phyloP scores from a whole-genome alignment of 2,888 invertebrate genomes.

The Drosophila peninsularis region DNA sequence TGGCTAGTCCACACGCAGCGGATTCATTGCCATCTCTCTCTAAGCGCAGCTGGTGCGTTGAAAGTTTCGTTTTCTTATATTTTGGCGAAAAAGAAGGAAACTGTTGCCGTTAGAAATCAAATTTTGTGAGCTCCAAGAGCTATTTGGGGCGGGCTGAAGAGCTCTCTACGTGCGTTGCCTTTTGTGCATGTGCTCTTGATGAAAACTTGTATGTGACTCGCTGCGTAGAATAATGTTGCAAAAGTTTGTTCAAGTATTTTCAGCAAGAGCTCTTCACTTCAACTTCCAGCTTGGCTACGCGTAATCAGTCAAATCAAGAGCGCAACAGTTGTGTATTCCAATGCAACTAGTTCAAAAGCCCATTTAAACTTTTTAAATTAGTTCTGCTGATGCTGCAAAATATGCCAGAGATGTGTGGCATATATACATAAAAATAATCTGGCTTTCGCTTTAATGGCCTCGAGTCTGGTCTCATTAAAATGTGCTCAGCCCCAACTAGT shows the following conservation, averaged over 20 bases:
- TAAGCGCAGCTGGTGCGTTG: neutral
- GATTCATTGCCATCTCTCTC: neutral
- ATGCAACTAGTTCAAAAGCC: constrained; percentile 33
- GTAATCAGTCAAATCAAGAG: constrained; percentile 15
- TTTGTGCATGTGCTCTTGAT: constrained; percentile 19
- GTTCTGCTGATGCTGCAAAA: constrained; percentile 1
- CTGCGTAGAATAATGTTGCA: constrained; percentile 6
- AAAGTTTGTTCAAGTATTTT: constrained; percentile 21
- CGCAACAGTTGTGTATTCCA: constrained; percentile 45
- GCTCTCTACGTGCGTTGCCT: constrained; percentile 26
- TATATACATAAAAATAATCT: neutral
- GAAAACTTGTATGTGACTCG: constrained; percentile 25
- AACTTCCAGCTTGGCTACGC: constrained; percentile 7
- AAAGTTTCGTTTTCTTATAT: constrained; percentile 11
- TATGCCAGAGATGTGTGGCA: neutral
- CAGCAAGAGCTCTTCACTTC: constrained; percentile 7
- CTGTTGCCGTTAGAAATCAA: constrained; percentile 47
- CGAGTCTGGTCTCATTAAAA: constrained; percentile 1
- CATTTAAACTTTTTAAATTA: constrained; percentile 53
- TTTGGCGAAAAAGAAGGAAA: constrained; percentile 19
- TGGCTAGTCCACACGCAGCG: constrained; percentile 34
- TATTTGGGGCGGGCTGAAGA: constrained; percentile 15
- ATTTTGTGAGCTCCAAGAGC: constrained; percentile 27
- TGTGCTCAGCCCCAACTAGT: constrained; percentile 1
- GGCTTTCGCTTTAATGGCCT: no score